Percentiles rank a stretch among this genome's conserved stretches.
Conservation (phyloP, 1,140 invertebrate species). For the Tribolium madens region DNA sequence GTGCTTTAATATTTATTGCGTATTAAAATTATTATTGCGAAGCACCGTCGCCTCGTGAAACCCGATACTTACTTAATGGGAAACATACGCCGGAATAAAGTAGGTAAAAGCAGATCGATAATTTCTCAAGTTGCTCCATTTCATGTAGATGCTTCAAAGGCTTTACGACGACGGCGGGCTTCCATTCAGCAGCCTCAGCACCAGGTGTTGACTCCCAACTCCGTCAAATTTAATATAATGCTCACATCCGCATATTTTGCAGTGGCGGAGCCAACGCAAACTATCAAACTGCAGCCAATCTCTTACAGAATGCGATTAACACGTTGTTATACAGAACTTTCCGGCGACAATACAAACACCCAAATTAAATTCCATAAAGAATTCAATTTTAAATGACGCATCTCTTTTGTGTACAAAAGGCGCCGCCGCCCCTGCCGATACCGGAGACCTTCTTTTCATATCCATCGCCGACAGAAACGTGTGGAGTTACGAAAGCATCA, state of each 20-base stretch:
- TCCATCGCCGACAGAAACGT: background rate
- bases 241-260: conserved; percentile 36
- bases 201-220: conserved; percentile 40
- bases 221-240: conserved; percentile 40
- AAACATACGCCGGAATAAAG: conserved; percentile 39
- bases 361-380: background rate
- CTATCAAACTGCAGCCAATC: background rate
- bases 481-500: conserved; percentile 6
- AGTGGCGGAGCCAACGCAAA: background rate
- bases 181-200: conserved; percentile 24
- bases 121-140: conserved; percentile 44
- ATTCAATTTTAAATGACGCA: background rate
- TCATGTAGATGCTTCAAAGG: conserved; percentile 31
- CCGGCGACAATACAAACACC: background rate
- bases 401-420: background rate
- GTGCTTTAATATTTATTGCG: conserved; percentile 34
- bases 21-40: conserved; percentile 30
- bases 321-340: background rate
- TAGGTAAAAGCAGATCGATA: conserved; percentile 40
- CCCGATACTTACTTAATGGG: conserved; percentile 40
- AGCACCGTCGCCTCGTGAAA: conserved; percentile 26
- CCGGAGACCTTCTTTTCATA: conserved; percentile 15
- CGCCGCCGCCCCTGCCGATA: conserved; percentile 8
- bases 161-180: conserved; percentile 20
- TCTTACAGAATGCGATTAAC: background rate